Percentiles rank a stretch among this genome's conserved stretches.
Conservation (phyloP, 2,113 vertebrate genomes). For the Pandion haliaetus region DNA sequence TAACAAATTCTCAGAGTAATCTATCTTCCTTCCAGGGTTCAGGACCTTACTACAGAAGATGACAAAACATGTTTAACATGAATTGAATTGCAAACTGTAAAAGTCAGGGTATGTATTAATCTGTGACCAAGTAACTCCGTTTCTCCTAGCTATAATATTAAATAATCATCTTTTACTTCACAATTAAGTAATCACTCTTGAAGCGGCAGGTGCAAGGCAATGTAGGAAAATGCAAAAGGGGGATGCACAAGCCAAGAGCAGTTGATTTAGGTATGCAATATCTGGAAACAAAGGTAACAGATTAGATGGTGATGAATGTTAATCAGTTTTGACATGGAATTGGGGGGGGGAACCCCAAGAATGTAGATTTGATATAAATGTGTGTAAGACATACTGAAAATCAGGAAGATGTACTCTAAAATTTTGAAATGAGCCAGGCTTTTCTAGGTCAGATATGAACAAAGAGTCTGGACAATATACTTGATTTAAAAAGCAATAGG, state of each 20-base stretch:
- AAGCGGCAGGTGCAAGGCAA: not conserved
- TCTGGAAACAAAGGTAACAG: not conserved
- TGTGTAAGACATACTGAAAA: not conserved
- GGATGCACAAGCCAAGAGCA: not conserved
- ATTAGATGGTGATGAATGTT: not conserved
- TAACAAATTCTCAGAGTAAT: not conserved
- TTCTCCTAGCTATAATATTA: not conserved
- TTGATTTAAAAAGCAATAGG: not conserved
- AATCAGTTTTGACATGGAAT: not conserved
- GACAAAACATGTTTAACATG: not conserved
- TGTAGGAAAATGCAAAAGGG: not conserved
- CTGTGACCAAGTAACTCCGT: not conserved
- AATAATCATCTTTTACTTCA: slow-evolving; percentile 11
- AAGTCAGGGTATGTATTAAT: slow-evolving; percentile 4
- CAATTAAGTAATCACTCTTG: not conserved
- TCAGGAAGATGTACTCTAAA: not conserved
- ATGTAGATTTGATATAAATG: not conserved
- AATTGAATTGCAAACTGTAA: not conserved
- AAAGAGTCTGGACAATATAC: not conserved
- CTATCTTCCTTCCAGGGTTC: not conserved
- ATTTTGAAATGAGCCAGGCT: not conserved
- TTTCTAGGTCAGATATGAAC: not conserved
- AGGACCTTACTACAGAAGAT: not conserved
- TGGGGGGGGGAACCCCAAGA: not conserved
- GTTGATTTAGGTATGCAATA: not conserved